A percentile compares a stretch with the other conserved stretches of the same genome.
Evolutionary conservation across 2,888 invertebrate genomes (phyloP).

Genomic region (Meandrusa payeni): DNA sequence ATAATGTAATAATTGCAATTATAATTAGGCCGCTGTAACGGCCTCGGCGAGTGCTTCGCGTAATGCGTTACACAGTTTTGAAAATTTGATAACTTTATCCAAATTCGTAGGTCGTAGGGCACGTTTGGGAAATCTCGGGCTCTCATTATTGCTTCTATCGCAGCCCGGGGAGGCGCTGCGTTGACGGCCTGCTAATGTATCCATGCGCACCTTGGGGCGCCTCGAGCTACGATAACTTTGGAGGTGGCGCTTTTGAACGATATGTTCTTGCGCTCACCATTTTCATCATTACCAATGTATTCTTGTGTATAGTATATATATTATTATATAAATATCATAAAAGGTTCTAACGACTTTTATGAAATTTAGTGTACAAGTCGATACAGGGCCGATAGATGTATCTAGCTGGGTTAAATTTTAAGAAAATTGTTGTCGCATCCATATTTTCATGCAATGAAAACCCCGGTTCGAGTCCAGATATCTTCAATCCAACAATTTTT

Average conservation of each 20-base stretch:
- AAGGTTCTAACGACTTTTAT: too few relatives aligned
- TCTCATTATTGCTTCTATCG: conserved; percentile 69
- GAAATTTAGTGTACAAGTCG: too few relatives aligned
- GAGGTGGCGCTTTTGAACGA: conserved; percentile 14
- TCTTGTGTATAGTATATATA: too few relatives aligned
- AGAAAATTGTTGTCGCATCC: too few relatives aligned
- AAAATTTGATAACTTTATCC: conserved; percentile 80
- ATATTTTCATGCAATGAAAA: too few relatives aligned
- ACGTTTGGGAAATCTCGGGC: conserved; percentile 74
- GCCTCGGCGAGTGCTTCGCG: conserved; percentile 36
- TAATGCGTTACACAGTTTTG: conserved; percentile 76
- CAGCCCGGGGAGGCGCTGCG: conserved; percentile 52
- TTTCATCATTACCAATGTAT: too few relatives aligned
- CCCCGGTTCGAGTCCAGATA: too few relatives aligned
- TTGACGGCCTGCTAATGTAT: conserved; percentile 67
- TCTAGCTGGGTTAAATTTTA: too few relatives aligned
- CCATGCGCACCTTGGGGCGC: conserved; percentile 51
- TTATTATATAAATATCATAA: too few relatives aligned
- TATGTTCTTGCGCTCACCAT: too few relatives aligned
- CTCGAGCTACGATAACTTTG: conserved; percentile 31
- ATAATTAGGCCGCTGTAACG: conserved; percentile 61
- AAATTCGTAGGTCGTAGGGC: conserved; percentile 72
- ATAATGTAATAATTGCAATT: conserved; percentile 57
- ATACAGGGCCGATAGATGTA: too few relatives aligned
- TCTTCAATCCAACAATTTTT: too few relatives aligned